phyloP scores from a whole-genome alignment of 1,140 invertebrate genomes.

The Drosophila parvula region DNA sequence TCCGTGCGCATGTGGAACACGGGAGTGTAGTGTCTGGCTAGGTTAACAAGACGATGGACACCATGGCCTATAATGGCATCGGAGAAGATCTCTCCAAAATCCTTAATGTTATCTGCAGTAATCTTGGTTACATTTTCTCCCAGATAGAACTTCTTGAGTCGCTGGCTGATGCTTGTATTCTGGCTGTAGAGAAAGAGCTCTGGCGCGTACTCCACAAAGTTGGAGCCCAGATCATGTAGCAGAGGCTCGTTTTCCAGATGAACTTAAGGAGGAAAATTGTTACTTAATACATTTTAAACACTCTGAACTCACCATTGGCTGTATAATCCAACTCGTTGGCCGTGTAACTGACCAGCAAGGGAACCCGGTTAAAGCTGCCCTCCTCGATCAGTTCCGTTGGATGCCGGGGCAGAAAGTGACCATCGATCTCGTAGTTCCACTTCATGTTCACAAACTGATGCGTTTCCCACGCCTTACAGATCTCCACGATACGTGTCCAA shows the following conservation, averaged over 20 bases:
- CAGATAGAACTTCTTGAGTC: conserved; percentile 57
- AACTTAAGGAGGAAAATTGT: conserved; percentile 7
- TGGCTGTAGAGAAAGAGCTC: conserved; percentile 76
- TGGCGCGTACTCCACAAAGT: conserved; percentile 68
- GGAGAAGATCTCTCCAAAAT: conserved; percentile 74
- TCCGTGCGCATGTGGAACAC: conserved; percentile 86
- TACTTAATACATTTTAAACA: neutral
- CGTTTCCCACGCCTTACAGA: conserved; percentile 59
- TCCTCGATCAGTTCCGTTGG: conserved; percentile 85
- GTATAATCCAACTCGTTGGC: conserved; percentile 88
- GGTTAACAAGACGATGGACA: conserved; percentile 84
- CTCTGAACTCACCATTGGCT: conserved; percentile 67
- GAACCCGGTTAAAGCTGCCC: conserved; percentile 87
- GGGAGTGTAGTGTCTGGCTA: conserved; percentile 83
- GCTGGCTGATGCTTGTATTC: conserved; percentile 12
- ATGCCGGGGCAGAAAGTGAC: conserved; percentile 68
- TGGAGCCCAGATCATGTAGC: conserved; percentile 60
- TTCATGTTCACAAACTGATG: conserved; percentile 70
- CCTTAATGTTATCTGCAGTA: conserved; percentile 35
- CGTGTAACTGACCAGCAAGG: conserved; percentile 87
- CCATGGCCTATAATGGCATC: conserved; percentile 85
- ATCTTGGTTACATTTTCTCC: conserved; percentile 20
- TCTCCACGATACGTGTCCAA: conserved; percentile 62
- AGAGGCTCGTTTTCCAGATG: conserved; percentile 52
- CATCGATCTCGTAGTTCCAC: conserved; percentile 78